phyloP scores from a whole-genome alignment of 1,140 invertebrate species.

The Hyphantria cunea region DNA sequence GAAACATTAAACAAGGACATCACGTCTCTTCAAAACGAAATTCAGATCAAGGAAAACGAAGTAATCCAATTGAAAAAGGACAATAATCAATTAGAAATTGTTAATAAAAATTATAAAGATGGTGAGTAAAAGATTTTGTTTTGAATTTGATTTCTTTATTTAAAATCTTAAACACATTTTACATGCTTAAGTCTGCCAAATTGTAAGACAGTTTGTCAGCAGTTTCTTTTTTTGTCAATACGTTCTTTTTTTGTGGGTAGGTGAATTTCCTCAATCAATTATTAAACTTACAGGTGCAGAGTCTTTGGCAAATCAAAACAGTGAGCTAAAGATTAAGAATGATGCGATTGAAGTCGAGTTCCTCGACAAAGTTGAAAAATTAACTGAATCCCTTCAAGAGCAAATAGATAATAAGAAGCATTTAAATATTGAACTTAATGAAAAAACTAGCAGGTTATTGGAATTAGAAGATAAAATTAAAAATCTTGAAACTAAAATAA shows the following conservation, averaged over 20 bases:
- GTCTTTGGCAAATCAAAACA: slow-evolving; percentile 38
- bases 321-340: slow-evolving; percentile 47
- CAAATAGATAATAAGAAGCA: slow-evolving; percentile 32
- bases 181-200: too few species aligned
- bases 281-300: slow-evolving; percentile 28
- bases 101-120: slow-evolving; percentile 26
- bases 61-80: slow-evolving; percentile 23
- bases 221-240: too few species aligned
- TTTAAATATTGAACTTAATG: slow-evolving; percentile 35
- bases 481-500: slow-evolving; percentile 32
- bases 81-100: slow-evolving; percentile 24
- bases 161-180: too few species aligned
- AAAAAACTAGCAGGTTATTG: slow-evolving; percentile 30
- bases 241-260: too few species aligned
- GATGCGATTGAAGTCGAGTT: slow-evolving; percentile 41
- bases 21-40: slow-evolving; percentile 15
- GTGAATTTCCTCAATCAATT: too few species aligned
- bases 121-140: slow-evolving; percentile 20
- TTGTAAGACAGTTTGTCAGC: too few species aligned
- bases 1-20: slow-evolving; percentile 16
- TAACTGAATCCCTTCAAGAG: slow-evolving; percentile 35
- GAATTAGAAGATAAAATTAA: slow-evolving; percentile 38
- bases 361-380: slow-evolving; percentile 35
- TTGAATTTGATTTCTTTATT: too few species aligned
- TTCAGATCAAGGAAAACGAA: slow-evolving; percentile 10